A percentile compares a stretch with the other conserved stretches of the same genome.
phyloP scores from a whole-genome alignment of 2,888 invertebrate species.

The Ectobius pallidus region DNA sequence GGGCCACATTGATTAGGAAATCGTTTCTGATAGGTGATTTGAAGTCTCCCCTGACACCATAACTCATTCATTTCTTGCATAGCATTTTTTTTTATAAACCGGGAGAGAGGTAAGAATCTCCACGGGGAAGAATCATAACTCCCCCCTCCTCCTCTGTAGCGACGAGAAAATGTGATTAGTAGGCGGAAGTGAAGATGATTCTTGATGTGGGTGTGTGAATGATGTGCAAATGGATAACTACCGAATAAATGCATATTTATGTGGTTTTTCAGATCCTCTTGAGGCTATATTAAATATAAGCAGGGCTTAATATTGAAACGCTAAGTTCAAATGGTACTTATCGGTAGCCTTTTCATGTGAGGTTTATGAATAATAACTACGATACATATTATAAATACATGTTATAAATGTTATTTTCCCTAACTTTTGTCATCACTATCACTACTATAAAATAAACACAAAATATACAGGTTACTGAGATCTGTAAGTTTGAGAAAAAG shows the following conservation, averaged over 20 bases:
- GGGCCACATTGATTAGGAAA: slow-evolving; percentile 27
- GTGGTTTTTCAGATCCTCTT: not conserved
- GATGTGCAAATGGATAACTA: not conserved
- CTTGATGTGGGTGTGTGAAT: not conserved
- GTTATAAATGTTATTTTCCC: no score
- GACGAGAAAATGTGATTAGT: slow-evolving; percentile 35
- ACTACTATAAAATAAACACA: no score
- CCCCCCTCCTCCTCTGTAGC: not conserved
- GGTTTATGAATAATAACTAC: no score
- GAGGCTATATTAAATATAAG: not conserved
- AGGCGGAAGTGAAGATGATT: slow-evolving; percentile 36
- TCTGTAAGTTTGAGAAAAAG: no score
- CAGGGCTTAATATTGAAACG: not conserved
- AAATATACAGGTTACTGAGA: no score
- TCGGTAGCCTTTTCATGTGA: no score
- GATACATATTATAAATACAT: no score
- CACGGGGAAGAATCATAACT: slow-evolving; percentile 1
- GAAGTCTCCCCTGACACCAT: slow-evolving; percentile 11
- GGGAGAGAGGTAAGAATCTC: slow-evolving; percentile 16
- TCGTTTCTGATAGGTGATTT: slow-evolving; percentile 26
- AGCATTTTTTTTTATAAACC: not conserved
- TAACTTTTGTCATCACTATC: no score
- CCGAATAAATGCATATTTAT: not conserved
- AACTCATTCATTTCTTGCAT: not conserved
- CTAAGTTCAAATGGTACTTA: not conserved